Base-by-base conservation (phyloP, 2,797 vertebrate species). In the Adelosebastes latens region DNA sequence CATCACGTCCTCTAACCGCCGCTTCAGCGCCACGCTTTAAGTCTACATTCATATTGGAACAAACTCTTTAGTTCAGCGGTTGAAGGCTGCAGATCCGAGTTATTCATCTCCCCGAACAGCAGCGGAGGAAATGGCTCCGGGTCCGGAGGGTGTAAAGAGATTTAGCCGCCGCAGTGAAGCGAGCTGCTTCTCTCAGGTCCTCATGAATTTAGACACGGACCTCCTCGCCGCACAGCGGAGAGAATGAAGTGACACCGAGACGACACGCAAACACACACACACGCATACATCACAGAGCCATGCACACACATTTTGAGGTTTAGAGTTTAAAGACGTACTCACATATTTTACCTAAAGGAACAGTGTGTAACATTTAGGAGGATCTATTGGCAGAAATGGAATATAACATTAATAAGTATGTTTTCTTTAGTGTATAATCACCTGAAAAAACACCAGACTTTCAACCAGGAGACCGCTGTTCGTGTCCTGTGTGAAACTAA, bases 41-140 rank as follows among this genome's bases (percentile, higher is more conserved):
- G 53, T 82, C 74, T 16, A 5, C 34, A 46, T 59, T 31, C 67
- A 75, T 32, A 72, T 53, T 34, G 55, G 32, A 77, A 53, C 34
- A 22, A 72, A 76, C 65, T 56, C 53, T 61, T 81, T 49, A 32
- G 31, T 42, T 72, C 66, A 14, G 61, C 53, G 18, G 34, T 42
- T 20, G 66, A 58, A 82, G 62, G 62, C 70, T 53, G 9, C 55
- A 6, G 22, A 58, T 31, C 62, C 3, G 16, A 79, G 68, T 85
- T 72, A 60, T 79, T 73, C 49, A 16, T 80, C 73, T 68, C 46
- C 71, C 77, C 73, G 34, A 22, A 64, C 42, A 9, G 60, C 79
- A 63, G 79, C 46, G 16, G 66, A 65, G 74, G 55, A 75, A 77
- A 84, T 68, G 27, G 25, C 72, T 79, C 34, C 0, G 20, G 52